Base-by-base conservation (phyloP, 1,140 invertebrate genomes). In the Venustaconcha ellipsiformis region DNA sequence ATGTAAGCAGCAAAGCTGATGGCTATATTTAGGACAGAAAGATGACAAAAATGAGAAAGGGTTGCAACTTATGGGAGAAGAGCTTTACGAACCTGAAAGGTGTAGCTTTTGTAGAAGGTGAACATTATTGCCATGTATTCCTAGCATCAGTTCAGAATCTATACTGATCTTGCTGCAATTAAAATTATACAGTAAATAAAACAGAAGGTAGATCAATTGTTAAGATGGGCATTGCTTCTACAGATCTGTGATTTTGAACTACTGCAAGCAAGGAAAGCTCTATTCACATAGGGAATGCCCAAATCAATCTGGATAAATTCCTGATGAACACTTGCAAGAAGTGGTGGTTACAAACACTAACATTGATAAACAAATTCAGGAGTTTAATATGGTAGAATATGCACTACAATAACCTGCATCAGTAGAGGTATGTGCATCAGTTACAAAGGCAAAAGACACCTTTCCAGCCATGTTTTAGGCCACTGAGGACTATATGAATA, bases 51-150 rank as follows among this genome's bases (percentile, higher is more conserved):
- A 0, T 60, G 56, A 64, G 78, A 80, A 68, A 55, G 57, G 65
- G 72, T 67, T 15, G 72, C 74, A 23, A 23, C 48, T 14, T 75
- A 75, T 75, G 78, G 68, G 18, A 64, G 68, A n/a, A 57, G 77
- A 58, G 15, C 72, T 59, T 75, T 4, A 57, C 18, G 18, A 64
- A 71, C 11, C 30, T 65, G 57, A 67, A 76, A 76, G 48, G 75
- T 48, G 62, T 76, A 70, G 73, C 78, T 48, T 14, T 80, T 26
- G n/a, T 78, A 18, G 71, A 78, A 62, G 79, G 70, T 8, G 74
- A 78, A 26, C 69, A 58, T 37, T 17, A 65, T 26, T 78, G 64
- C 62, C 63, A 73, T 60, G 17, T 48, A 13, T 77, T 67, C 37
- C n/a, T 77, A 12, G 57, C 69, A 30, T 30, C 57, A 62, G 20